Percentiles rank a stretch among this genome's conserved stretches.
These are phyloP conservation scores for Podargus strigoides DNA, from an alignment of 2,797 vertebrate genomes.

Conservation along the genomic window DNA sequence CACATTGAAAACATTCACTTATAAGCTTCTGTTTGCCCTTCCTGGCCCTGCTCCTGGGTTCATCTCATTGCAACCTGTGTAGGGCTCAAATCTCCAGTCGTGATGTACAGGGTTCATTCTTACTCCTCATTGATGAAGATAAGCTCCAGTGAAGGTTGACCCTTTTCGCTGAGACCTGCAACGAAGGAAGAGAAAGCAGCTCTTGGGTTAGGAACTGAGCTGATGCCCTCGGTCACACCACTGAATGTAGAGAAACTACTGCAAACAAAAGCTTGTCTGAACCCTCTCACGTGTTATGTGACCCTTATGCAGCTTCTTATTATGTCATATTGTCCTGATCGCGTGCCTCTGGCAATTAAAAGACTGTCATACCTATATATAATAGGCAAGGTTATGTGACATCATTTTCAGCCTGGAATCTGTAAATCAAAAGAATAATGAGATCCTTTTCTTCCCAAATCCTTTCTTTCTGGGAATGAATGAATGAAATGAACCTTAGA, in stretches of 20 bases:
- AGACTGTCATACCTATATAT: rapidly evolving
- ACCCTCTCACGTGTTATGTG: not conserved
- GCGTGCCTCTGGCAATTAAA: not conserved
- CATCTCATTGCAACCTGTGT: constrained; percentile 53
- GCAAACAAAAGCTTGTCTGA: not conserved
- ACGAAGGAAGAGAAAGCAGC: not conserved
- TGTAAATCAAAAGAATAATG: not conserved
- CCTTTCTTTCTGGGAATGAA: not conserved
- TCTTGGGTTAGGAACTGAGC: not conserved
- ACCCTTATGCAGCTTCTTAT: not conserved
- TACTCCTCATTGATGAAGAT: constrained; percentile 87
- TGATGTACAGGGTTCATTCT: constrained; percentile 60
- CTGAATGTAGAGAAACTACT: not conserved
- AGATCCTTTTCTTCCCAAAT: not conserved
- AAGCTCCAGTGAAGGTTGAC: constrained; percentile 79
- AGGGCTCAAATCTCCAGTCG: constrained; percentile 63
- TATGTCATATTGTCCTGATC: not conserved
- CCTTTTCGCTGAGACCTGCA: constrained; percentile 66
- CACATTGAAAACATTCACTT: not conserved
- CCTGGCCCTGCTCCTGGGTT: constrained; percentile 42
- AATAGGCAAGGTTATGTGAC: not conserved
- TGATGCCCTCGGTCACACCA: not conserved
- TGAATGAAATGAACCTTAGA: not conserved
- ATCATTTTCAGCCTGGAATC: not conserved
- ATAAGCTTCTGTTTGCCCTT: constrained; percentile 20